Base-by-base conservation (phyloP, 2,797 vertebrate species). In the Urosaurus nigricauda region DNA sequence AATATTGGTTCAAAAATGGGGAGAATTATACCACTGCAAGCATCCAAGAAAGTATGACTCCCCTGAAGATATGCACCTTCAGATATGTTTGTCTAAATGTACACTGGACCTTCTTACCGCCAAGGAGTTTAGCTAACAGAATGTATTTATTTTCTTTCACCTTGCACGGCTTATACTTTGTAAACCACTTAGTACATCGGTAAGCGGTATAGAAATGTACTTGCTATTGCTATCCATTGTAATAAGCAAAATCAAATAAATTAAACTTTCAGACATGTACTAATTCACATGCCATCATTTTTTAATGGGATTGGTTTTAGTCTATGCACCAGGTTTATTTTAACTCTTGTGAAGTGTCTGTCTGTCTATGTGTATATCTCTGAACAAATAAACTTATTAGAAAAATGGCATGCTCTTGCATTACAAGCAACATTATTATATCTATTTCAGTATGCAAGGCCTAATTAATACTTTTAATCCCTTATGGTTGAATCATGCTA, bases 251-350 rank as follows among this genome's bases (percentile, higher is more conserved):
- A 53, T 11, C 70, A n/a, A 85, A 74, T 89, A 89, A 63, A 85
- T 75, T 81, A 81, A 85, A 65, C 85, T 65, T 73, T 81, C 83
- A 73, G 37, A 74, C 32, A 85, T 21, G 56, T 56, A 40, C 77
- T 85, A 89, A 85, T 85, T 80, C 47, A 84, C 51, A 85, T 63
- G 40, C 35, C 83, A 85, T 58, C n/a, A 60, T 56, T 51, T 89
- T 85, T 89, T 89, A 89, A 85, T 81, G 70, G 56, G 40, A 85
- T 65, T 81, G 83, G 32, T 74, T 89, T 51, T 74, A 70, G 80
- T 32, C 43, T 37, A 74, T 85, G 32, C 37, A 47, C 68, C 17
- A 89, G 51, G 29, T 53, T 81, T 81, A 68, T 70, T 29, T 73
- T 89, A 65, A 81, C 80, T 63, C 53, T 53, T 85, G 32, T 85